Evolutionary conservation across 2,888 invertebrate species (phyloP).

Genomic region (Cremastinae sp.): DNA sequence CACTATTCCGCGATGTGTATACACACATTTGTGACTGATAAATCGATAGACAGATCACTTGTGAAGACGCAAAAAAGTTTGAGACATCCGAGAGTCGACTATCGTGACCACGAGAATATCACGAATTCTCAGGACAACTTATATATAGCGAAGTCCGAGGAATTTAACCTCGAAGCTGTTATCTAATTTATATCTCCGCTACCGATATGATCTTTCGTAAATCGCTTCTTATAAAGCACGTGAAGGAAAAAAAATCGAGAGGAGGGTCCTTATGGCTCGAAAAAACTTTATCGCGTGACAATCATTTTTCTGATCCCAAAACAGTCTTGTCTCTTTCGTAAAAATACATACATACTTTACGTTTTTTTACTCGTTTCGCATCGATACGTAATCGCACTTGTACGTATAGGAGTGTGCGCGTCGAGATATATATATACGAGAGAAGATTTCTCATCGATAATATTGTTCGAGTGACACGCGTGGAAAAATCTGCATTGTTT

Average conservation of each 20-base stretch:
- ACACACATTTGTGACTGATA: slow-evolving; percentile 12
- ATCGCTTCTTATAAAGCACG: slow-evolving; percentile 38
- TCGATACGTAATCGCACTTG: not conserved
- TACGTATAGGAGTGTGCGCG: slow-evolving; percentile 1
- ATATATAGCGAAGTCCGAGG: slow-evolving; percentile 32
- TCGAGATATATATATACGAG: not conserved
- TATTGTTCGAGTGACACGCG: slow-evolving; percentile 50
- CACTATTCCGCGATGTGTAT: slow-evolving; percentile 13
- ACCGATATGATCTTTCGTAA: slow-evolving; percentile 46
- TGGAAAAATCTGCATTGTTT: slow-evolving; percentile 54
- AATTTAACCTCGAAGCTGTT: slow-evolving; percentile 47
- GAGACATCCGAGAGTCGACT: slow-evolving; percentile 33
- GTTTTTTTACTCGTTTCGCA: slow-evolving; percentile 6
- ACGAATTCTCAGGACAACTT: slow-evolving; percentile 41
- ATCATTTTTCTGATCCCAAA: not conserved
- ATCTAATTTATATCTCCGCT: slow-evolving; percentile 47
- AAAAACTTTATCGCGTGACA: slow-evolving; percentile 2
- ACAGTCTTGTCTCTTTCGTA: slow-evolving; percentile 21
- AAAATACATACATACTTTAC: not conserved
- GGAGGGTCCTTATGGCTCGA: not conserved
- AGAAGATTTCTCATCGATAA: slow-evolving; percentile 45
- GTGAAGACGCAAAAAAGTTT: slow-evolving; percentile 30
- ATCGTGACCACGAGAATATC: slow-evolving; percentile 43
- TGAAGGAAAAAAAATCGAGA: not conserved
- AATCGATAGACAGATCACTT: slow-evolving; percentile 29